Percentiles rank a stretch among this genome's conserved stretches.
Conservation (phyloP, 2,113 vertebrate genomes). For the Dasyornis broadbenti region DNA sequence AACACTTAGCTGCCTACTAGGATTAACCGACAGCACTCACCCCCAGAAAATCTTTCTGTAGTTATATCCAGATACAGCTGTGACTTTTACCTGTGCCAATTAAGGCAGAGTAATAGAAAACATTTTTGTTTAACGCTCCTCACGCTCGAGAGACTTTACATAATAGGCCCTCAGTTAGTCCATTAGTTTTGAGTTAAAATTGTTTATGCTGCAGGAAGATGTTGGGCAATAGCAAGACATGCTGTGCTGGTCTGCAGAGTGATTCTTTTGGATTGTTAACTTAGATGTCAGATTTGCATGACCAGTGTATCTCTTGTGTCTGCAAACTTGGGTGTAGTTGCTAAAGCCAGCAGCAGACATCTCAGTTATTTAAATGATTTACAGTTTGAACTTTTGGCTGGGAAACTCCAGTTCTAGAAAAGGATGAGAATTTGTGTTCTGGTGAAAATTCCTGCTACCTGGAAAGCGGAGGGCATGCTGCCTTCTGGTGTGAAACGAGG, state of each 20-base stretch:
- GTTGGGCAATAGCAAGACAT: not conserved
- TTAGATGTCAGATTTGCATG: not conserved
- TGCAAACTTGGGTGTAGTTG: not conserved
- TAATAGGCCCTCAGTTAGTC: not conserved
- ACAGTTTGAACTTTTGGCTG: not conserved
- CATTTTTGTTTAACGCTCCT: not conserved
- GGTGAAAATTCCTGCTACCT: not conserved
- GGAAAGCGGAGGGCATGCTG: fast-evolving
- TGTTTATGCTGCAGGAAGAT: not conserved
- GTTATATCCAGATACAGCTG: not conserved
- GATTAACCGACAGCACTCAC: not conserved
- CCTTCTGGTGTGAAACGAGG: not conserved
- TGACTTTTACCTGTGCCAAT: not conserved
- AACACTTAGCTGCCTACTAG: fast-evolving
- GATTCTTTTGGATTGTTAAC: not conserved
- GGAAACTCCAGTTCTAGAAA: not conserved
- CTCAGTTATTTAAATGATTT: not conserved
- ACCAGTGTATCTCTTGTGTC: not conserved
- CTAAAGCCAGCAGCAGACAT: not conserved
- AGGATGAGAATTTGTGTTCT: not conserved
- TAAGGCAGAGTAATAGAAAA: not conserved
- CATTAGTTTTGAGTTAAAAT: not conserved
- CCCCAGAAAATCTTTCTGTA: not conserved
- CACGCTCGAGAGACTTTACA: fast-evolving
- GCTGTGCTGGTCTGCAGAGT: not conserved